phyloP scores from a whole-genome alignment of 2,113 vertebrate genomes.

The Lagopus leucura region DNA sequence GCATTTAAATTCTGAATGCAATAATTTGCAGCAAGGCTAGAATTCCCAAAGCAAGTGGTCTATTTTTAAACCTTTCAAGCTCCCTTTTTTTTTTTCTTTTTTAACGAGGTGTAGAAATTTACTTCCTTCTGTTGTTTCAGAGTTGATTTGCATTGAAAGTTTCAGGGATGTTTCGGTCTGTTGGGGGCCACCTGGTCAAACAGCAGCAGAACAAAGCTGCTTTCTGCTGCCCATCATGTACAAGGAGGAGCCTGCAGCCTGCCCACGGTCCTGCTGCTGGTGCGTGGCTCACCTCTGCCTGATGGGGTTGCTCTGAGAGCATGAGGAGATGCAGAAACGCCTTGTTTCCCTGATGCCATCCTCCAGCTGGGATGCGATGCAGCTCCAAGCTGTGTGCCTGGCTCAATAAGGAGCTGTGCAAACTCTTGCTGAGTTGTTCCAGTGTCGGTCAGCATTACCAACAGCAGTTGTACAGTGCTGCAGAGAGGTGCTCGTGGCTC shows the following conservation, averaged over 20 bases:
- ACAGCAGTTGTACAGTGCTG: not conserved
- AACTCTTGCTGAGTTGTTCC: fast-evolving
- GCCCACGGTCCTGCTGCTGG: not conserved
- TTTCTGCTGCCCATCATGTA: too few species aligned
- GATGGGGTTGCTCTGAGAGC: not conserved
- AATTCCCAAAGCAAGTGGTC: not conserved
- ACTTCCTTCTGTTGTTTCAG: not conserved
- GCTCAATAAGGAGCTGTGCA: not conserved
- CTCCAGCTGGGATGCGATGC: not conserved
- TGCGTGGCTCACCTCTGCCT: not conserved
- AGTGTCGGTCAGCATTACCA: too few species aligned
- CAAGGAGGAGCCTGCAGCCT: fast-evolving
- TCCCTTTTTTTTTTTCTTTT: not conserved
- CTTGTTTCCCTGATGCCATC: not conserved
- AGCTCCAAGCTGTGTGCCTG: not conserved
- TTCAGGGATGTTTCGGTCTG: not conserved
- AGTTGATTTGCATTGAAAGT: not conserved
- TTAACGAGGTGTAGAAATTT: not conserved
- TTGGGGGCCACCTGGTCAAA: not conserved
- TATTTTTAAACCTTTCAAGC: conserved; percentile 47
- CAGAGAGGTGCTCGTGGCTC: not conserved
- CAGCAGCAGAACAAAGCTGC: not conserved
- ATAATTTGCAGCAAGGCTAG: conserved; percentile 29
- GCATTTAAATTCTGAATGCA: conserved; percentile 48
- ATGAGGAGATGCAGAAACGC: not conserved